Percentiles rank a stretch among this genome's conserved stretches.
These are phyloP conservation scores for Cherax quadricarinatus DNA, from an alignment of 1,140 invertebrate species.

Conservation along the genomic window DNA sequence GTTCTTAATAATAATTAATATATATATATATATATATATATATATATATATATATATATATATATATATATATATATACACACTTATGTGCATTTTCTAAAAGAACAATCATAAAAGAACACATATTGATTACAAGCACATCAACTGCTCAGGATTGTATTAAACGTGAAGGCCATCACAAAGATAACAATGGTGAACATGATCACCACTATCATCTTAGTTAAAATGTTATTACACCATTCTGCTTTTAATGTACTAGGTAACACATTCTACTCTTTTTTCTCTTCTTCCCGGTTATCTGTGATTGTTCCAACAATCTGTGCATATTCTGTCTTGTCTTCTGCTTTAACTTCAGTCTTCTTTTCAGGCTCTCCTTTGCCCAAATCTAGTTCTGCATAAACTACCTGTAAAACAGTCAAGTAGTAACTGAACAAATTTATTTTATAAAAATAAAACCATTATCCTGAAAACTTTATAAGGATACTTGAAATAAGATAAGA, in stretches of 20 bases:
- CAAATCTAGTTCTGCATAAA: conserved; percentile 64
- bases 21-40: not conserved
- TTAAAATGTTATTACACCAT: not conserved
- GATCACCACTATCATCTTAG: not conserved
- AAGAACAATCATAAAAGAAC: conserved; percentile 39
- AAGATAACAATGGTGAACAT: conserved; percentile 27
- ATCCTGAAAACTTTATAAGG: not conserved
- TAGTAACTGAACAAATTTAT: not conserved
- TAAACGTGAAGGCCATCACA: conserved; percentile 45
- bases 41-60: not conserved
- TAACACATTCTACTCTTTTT: conserved; percentile 46
- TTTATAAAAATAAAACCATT: not conserved
- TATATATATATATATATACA: not conserved
- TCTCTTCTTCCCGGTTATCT: conserved; percentile 63
- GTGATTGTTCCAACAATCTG: conserved; percentile 60
- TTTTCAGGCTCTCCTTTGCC: conserved; percentile 56
- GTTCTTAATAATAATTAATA: no score
- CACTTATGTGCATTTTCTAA: conserved; percentile 18
- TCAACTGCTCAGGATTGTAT: conserved; percentile 37
- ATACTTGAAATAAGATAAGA: not conserved
- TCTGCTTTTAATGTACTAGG: not conserved
- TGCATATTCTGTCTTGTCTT: conserved; percentile 62
- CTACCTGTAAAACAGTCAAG: conserved; percentile 32
- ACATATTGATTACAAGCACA: conserved; percentile 47
- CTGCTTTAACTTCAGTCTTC: conserved; percentile 54